These are phyloP conservation scores for Pinctada fucata DNA, from an alignment of 2,888 invertebrate species.

Conservation along the genomic window DNA sequence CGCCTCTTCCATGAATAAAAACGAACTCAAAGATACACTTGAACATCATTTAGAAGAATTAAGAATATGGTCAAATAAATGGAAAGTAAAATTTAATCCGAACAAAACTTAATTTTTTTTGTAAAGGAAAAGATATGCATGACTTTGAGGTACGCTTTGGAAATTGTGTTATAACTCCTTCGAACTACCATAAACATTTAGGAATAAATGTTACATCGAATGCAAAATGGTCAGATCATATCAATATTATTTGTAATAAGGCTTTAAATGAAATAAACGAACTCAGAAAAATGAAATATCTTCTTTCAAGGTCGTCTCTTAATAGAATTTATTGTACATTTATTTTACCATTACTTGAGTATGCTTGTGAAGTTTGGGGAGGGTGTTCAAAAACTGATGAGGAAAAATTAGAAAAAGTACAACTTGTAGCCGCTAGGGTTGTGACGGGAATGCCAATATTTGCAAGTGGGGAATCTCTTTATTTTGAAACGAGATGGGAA, in stretches of 20 bases:
- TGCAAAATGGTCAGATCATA: not conserved
- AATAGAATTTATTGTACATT: not conserved
- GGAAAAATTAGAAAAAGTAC: conserved; percentile 8
- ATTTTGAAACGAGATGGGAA: no score
- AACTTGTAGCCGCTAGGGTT: not conserved
- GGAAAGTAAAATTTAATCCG: not conserved
- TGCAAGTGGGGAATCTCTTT: no score
- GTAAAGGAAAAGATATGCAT: not conserved
- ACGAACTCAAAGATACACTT: not conserved
- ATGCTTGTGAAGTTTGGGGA: conserved; percentile 13
- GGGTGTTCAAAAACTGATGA: not conserved
- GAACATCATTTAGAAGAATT: not conserved
- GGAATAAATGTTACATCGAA: not conserved
- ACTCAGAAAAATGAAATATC: not conserved
- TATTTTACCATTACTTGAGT: not conserved
- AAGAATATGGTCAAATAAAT: not conserved
- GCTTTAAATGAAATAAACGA: not conserved
- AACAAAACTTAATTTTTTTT: not conserved
- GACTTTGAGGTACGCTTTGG: not conserved
- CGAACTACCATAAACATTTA: not conserved
- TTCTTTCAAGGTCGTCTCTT: not conserved
- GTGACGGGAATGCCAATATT: not conserved
- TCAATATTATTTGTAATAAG: not conserved
- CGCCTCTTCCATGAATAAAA: not conserved
- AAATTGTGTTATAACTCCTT: not conserved